These are phyloP conservation scores for Coreius guichenoti DNA, from an alignment of 2,797 vertebrate species.

Conservation along the genomic window DNA sequence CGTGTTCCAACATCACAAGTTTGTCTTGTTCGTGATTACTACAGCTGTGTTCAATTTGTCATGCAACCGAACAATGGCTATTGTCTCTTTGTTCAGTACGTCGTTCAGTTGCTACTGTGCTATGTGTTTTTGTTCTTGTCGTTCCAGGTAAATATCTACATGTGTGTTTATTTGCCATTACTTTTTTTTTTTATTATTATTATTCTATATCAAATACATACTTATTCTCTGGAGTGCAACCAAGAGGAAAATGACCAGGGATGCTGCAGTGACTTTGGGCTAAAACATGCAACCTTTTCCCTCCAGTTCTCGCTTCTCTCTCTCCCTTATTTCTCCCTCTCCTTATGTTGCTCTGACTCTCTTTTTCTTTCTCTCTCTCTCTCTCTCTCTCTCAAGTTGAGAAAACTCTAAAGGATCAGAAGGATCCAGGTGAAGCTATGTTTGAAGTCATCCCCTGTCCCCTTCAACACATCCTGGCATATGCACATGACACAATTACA, in stretches of 20 bases:
- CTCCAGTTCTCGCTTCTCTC: slow-evolving; percentile 91
- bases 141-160: slow-evolving; percentile 79
- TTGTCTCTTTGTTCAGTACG: slow-evolving; percentile 79
- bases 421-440: slow-evolving; percentile 99
- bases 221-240: slow-evolving; percentile 63
- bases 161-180: slow-evolving; percentile 61
- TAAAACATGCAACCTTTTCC: slow-evolving; percentile 75
- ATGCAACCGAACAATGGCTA: slow-evolving; percentile 74
- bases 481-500: slow-evolving; percentile 40
- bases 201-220: slow-evolving; percentile 68
- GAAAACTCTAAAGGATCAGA: slow-evolving; percentile 83
- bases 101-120: slow-evolving; percentile 71
- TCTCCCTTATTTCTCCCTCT: slow-evolving; percentile 83
- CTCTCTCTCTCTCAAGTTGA: slow-evolving; percentile 83
- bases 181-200: slow-evolving; percentile 30
- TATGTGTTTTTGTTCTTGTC: slow-evolving; percentile 74
- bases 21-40: slow-evolving; percentile 71
- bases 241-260: slow-evolving; percentile 67
- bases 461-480: slow-evolving; percentile 49
- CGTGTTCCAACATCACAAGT: slow-evolving; percentile 72
- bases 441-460: slow-evolving; percentile 83
- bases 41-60: slow-evolving; percentile 73
- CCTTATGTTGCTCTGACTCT: slow-evolving; percentile 86
- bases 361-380: slow-evolving; percentile 84
- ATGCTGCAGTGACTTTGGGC: slow-evolving; percentile 61